A percentile compares a stretch with the other conserved stretches of the same genome.
Conservation (phyloP, 2,113 vertebrate genomes). For the Hydrolagus affinis region DNA sequence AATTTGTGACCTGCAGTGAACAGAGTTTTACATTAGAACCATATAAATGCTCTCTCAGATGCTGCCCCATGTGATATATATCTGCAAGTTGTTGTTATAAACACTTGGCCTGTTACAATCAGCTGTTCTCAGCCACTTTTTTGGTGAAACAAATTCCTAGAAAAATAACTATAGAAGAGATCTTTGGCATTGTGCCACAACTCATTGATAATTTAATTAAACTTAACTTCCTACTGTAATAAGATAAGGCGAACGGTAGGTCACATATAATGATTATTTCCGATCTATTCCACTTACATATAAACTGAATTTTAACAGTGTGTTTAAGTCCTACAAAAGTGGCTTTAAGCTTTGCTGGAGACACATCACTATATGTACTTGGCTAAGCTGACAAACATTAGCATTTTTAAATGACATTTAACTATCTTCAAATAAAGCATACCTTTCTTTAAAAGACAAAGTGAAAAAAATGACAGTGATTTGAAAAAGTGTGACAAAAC, state of each 20-base stretch:
- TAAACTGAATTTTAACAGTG: not conserved
- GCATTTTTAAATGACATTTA: not conserved
- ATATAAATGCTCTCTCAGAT: too few species aligned
- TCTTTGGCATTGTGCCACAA: not conserved
- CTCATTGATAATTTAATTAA: not conserved
- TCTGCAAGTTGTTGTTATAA: not conserved
- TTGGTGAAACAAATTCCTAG: too few species aligned
- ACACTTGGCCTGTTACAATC: not conserved
- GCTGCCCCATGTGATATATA: too few species aligned
- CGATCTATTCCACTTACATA: not conserved
- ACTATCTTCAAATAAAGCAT: not conserved
- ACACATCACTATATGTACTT: not conserved
- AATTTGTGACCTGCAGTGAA: too few species aligned
- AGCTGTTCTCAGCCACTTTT: not conserved
- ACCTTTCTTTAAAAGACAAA: not conserved
- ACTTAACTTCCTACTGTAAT: not conserved
- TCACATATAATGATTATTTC: not conserved
- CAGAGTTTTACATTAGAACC: too few species aligned
- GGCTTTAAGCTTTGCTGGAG: not conserved
- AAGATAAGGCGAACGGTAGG: not conserved
- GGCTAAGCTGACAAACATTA: not conserved
- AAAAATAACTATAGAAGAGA: not conserved
- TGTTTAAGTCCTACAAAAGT: not conserved
- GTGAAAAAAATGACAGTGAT: not conserved
- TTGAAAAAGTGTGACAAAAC: not conserved